Conservation (phyloP, 2,888 invertebrate species). For the Charanyca ferruginea region DNA sequence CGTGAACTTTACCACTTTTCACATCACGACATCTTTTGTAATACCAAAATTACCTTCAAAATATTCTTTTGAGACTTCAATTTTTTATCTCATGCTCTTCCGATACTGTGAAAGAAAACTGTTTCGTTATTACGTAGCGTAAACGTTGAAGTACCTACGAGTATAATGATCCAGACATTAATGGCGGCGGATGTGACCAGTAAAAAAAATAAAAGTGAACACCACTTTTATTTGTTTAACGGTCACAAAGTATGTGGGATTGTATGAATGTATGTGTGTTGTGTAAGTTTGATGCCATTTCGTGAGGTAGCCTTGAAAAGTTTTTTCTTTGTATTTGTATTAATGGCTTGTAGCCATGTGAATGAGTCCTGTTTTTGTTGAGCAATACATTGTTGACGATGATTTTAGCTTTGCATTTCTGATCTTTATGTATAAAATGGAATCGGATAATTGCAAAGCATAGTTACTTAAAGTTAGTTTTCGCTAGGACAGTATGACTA, state of each 20-base stretch:
- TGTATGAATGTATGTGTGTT: slow-evolving; percentile 41
- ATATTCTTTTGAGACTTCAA: slow-evolving; percentile 47
- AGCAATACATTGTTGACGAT: slow-evolving; percentile 4
- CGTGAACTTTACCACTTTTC: slow-evolving; percentile 19
- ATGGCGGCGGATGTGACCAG: slow-evolving; percentile 60
- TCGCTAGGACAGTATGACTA: too few species aligned
- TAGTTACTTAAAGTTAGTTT: too few species aligned
- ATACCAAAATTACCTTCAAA: slow-evolving; percentile 14
- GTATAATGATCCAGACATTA: slow-evolving; percentile 54
- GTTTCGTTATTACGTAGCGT: slow-evolving; percentile 43
- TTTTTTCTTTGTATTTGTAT: slow-evolving; percentile 26
- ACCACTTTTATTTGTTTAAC: slow-evolving; percentile 55
- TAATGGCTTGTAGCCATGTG: slow-evolving; percentile 6
- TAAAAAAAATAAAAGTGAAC: slow-evolving; percentile 55
- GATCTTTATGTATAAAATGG: background rate
- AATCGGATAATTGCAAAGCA: background rate
- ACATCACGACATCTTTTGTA: slow-evolving; percentile 30
- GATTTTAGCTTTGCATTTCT: background rate
- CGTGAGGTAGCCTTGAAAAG: slow-evolving; percentile 46
- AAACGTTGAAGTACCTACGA: slow-evolving; percentile 44
- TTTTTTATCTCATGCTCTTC: slow-evolving; percentile 40
- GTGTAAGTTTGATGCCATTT: slow-evolving; percentile 41
- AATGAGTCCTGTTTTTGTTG: slow-evolving; percentile 19
- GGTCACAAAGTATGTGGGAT: slow-evolving; percentile 47
- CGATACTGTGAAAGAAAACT: slow-evolving; percentile 61